phyloP scores from a whole-genome alignment of 2,113 vertebrate genomes.

The Plestiodon gilberti region DNA sequence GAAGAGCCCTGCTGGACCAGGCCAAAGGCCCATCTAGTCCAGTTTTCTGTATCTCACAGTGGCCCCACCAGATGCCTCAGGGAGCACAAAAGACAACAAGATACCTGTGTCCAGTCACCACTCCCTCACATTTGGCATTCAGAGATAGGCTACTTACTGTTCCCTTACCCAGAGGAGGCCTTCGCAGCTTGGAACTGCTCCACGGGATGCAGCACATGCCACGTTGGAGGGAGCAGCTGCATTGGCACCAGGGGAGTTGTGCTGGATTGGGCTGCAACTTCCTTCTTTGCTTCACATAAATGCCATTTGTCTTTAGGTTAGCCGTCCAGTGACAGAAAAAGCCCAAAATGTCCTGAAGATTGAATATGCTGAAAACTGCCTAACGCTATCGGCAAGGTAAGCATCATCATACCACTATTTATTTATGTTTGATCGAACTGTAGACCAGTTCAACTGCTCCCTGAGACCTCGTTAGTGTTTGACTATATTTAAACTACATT shows the following conservation, averaged over 20 bases:
- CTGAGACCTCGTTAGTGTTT: constrained; percentile 17
- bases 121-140: no score
- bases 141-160: no score
- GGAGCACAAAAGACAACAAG: no score
- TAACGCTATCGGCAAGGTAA: constrained; percentile 93
- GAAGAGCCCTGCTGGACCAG: no score
- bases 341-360: constrained; percentile 88
- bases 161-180: no score
- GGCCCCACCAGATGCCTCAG: no score
- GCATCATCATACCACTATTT: constrained; percentile 68
- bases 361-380: constrained; percentile 84
- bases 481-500: constrained; percentile 27
- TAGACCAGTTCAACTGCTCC: constrained; percentile 8
- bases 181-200: no score
- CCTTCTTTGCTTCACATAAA: constrained; percentile 20
- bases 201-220: no score
- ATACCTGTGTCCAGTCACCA: no score
- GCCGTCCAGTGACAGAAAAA: constrained; percentile 85
- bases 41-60: no score
- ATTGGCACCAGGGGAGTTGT: neutral
- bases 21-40: no score
- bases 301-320: constrained; percentile 81
- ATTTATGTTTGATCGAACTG: constrained; percentile 7
- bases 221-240: neutral
- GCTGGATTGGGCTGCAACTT: neutral